Evolutionary conservation across 2,113 vertebrate species (phyloP).

Genomic region (Elephantulus edwardii): DNA sequence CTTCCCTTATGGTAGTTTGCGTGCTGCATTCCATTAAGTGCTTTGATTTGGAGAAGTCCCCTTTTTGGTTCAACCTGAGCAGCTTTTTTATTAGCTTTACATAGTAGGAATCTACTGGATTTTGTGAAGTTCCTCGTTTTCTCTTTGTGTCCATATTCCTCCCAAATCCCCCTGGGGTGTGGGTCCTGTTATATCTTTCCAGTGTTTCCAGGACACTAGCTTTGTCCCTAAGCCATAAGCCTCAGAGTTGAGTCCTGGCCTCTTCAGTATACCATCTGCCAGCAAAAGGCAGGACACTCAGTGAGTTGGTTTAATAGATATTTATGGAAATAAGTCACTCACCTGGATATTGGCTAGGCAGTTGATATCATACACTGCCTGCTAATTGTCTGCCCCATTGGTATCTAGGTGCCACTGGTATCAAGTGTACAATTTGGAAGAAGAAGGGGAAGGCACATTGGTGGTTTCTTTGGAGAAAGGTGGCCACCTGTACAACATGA

Average conservation of each 20-base stretch:
- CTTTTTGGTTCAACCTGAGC: not conserved
- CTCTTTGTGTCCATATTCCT: not conserved
- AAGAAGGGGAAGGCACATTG: not conserved
- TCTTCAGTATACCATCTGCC: not conserved
- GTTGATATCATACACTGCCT: not conserved
- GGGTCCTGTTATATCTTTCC: not conserved
- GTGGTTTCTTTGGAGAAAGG: not conserved
- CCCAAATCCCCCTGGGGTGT: not conserved
- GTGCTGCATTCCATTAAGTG: not conserved
- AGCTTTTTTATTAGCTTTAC: constrained; percentile 18
- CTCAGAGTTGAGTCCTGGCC: not conserved
- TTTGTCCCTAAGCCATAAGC: not conserved
- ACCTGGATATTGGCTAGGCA: not conserved
- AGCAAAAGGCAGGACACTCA: not conserved
- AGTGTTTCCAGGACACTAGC: not conserved
- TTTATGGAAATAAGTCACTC: not conserved
- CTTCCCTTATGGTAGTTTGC: not conserved
- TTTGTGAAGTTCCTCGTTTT: not conserved
- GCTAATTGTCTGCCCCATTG: not conserved
- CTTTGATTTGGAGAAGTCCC: not conserved
- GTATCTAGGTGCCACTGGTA: not conserved
- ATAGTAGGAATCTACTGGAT: not conserved
- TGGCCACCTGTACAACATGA: not conserved
- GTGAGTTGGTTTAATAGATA: not conserved
- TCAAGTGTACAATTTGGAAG: not conserved